These are phyloP conservation scores for Synergus laeviventris DNA, from an alignment of 2,888 invertebrate species.

Conservation along the genomic window DNA sequence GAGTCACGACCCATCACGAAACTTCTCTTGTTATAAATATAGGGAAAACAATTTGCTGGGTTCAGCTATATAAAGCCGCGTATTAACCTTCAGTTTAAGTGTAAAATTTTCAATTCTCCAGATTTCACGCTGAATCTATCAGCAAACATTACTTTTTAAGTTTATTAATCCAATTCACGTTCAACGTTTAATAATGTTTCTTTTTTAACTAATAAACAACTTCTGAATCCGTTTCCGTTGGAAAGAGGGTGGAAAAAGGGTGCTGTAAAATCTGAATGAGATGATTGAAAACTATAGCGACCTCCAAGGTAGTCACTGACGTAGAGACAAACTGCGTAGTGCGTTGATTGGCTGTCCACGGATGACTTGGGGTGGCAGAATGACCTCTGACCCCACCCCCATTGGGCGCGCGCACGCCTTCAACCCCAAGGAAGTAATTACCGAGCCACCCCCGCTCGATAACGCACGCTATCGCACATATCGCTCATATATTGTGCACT, in stretches of 20 bases:
- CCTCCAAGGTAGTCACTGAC: constrained; percentile 24
- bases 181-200: background rate
- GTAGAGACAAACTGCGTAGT: constrained; percentile 67
- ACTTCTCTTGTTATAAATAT: constrained; percentile 50
- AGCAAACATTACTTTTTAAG: background rate
- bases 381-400: constrained; percentile 73
- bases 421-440: constrained; percentile 73
- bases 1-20: constrained; percentile 48
- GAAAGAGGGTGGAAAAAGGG: constrained; percentile 5
- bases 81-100: constrained; percentile 14
- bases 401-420: constrained; percentile 70
- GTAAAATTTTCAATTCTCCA: background rate
- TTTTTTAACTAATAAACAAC: too few species aligned
- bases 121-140: constrained; percentile 36
- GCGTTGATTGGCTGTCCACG: constrained; percentile 69
- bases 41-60: constrained; percentile 37
- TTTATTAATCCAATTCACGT: background rate
- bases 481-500: constrained; percentile 44
- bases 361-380: constrained; percentile 65
- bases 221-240: too few species aligned
- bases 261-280: too few species aligned
- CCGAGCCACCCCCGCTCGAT: constrained; percentile 71
- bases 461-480: constrained; percentile 65
- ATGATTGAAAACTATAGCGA: too few species aligned
- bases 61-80: background rate